Evolutionary conservation across 2,113 vertebrate species (phyloP), one percentile per base, ranked within the genome.

Genomic region (Hipposideros armiger): DNA sequence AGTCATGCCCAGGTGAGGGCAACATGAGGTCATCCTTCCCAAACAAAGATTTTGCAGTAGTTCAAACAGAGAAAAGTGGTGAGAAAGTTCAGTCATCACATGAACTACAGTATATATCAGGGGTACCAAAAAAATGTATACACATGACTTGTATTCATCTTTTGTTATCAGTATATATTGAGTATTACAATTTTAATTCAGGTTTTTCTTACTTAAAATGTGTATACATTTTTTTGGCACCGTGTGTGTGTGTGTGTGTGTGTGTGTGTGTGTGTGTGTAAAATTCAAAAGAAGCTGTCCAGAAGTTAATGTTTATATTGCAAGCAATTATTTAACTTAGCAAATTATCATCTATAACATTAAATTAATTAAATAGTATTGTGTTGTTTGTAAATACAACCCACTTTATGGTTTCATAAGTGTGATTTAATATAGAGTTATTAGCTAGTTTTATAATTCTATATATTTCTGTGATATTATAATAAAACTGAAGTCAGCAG

Each of bases 11-110:
- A 66, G 7, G 16, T 67, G 70, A 96, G 10, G 40, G 2, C 66
- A 89, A 97, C 90, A 84, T 84, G 52, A 94, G 15, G 81, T 64
- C 86, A 96, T 19, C 28, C 47, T 95, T 84, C 42, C 72, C 54
- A 85, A 88, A 85, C 26, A 22, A 64, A 90, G 32, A 32, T 70
- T 84, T 66, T 36, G 16, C 50, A 74, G 76, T 77, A 72, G 42
- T 42, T 76, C 60, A 82, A 87, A 90, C 19, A 84, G 56, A 83
- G 54, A 80, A 89, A 80, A 88, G 8, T 62, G 13, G 3, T 74
- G 22, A 58, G 11, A 85, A 81, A 85, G 62, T 13, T 91, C 26
- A 91, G 62, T 91, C 56, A 88, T 56, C 62, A 45, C 22, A 87
- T 80, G 36, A 94, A 91, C 72, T 74, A 85, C 40, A 82, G 47